These are phyloP conservation scores for Cephus pygmeus DNA, from an alignment of 2,888 invertebrate species.

Conservation along the genomic window DNA sequence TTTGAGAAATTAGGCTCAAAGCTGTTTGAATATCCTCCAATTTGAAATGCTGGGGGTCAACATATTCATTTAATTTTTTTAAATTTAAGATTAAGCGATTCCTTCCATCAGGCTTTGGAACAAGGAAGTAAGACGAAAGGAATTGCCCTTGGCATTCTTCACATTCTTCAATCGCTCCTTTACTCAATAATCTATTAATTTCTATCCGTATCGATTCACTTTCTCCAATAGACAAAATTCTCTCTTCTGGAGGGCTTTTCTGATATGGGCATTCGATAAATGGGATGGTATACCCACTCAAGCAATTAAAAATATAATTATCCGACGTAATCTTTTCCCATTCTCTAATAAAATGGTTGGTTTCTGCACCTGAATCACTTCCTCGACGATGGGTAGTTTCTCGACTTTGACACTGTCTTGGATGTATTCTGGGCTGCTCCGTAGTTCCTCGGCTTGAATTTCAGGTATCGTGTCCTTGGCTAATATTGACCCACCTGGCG, in stretches of 20 bases:
- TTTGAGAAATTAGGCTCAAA: constrained; percentile 12
- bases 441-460: constrained; percentile 16
- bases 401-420: constrained; percentile 13
- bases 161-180: constrained; percentile 22
- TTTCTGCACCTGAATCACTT: constrained; percentile 17
- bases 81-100: constrained; percentile 31
- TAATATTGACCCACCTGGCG: constrained; percentile 14
- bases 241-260: constrained; percentile 4
- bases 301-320: constrained; percentile 13
- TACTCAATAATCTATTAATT: constrained; percentile 15
- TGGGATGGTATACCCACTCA: constrained; percentile 23
- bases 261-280: constrained; percentile 10
- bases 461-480: constrained; percentile 10
- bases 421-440: neutral
- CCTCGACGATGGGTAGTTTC: constrained; percentile 18
- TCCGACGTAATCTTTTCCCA: constrained; percentile 24
- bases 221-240: constrained; percentile 1
- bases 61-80: constrained; percentile 30
- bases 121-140: constrained; percentile 21
- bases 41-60: constrained; percentile 30
- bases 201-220: neutral
- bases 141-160: constrained; percentile 10
- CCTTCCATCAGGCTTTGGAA: constrained; percentile 23
- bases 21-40: constrained; percentile 30
- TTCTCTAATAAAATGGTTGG: constrained; percentile 11